Evolutionary conservation across 2,888 invertebrate species (phyloP), one percentile per base, ranked within the genome.

Genomic region (Heliconius ismenius): DNA sequence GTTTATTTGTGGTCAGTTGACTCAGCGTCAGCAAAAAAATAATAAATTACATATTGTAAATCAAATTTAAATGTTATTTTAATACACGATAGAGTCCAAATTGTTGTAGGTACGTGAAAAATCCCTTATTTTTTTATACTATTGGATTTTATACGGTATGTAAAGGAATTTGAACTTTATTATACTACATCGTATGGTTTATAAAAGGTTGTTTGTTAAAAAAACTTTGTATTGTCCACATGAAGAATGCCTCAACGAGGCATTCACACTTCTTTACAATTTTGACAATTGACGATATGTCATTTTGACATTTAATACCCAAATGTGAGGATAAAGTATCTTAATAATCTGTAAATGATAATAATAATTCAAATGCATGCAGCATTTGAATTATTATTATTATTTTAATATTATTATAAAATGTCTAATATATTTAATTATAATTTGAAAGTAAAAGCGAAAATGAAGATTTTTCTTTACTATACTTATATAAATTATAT

Each of bases 1-100:
- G 93, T 92, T 92, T 90, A 90, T 92, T 92, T 92, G 88, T 87
- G 85, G 85, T 82, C 83, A 78, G 83, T 79, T 78, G 76, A 80
- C 76, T 85, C 82, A 90, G 81, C 78, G 90, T 86, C 83, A 76
- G 89, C 88, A 90, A 84, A 88, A 87, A 87, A 88, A 74, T 7
- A 26, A 24, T 58, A 13, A 70, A 1, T 15, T 26, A 21, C 0
- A 10, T 21, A 13, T 18, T 54, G 26, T 26, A 24, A 73, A 21
- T 63, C 21, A 21, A 73, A 73, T 43, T 73, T 39, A 15, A 24
- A 73, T 73, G 26, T 39, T 73, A 63, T 62, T 39, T 26, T 21
- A 24, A 10, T 63, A 36, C 0, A 24, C 15, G 10, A 36, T 70
- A 70, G 15, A 70, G 70, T 70, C 18, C 32, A 70, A 32, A 70